Conservation (phyloP, 2,888 invertebrate genomes). For the Luperina testacea region DNA sequence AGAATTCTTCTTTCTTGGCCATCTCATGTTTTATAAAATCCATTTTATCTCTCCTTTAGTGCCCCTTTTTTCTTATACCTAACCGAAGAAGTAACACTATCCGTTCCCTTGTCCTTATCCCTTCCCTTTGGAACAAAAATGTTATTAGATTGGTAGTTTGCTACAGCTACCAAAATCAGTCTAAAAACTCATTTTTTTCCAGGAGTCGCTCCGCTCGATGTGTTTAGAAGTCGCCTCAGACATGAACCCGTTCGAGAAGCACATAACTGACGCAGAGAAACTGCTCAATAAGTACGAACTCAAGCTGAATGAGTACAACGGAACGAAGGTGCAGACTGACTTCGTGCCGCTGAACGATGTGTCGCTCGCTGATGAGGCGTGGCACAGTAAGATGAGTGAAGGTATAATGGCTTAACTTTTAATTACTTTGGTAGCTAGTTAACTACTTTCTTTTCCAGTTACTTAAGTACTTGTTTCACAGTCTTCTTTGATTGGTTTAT, state of each 20-base stretch:
- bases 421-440: background rate
- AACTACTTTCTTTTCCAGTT: background rate
- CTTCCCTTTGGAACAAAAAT: background rate
- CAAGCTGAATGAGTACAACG: conserved; percentile 88
- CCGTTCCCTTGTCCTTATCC: background rate
- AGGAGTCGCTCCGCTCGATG: conserved; percentile 82
- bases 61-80: background rate
- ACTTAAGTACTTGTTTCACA: background rate
- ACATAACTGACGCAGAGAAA: conserved; percentile 88
- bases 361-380: conserved; percentile 86
- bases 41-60: no score
- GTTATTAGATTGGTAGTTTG: background rate
- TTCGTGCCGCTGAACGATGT: conserved; percentile 85
- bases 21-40: background rate
- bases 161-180: background rate
- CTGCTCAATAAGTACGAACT: conserved; percentile 90
- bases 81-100: background rate
- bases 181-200: conserved; percentile 18
- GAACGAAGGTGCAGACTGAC: conserved; percentile 80
- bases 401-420: conserved; percentile 70
- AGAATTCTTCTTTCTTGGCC: background rate
- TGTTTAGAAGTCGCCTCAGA: conserved; percentile 79
- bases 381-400: conserved; percentile 88
- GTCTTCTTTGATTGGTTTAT: background rate
- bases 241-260: conserved; percentile 82